A percentile compares a stretch with the other conserved stretches of the same genome.
Evolutionary conservation across 2,113 vertebrate genomes (phyloP).

Genomic region (Brachypteracias leptosomus): DNA sequence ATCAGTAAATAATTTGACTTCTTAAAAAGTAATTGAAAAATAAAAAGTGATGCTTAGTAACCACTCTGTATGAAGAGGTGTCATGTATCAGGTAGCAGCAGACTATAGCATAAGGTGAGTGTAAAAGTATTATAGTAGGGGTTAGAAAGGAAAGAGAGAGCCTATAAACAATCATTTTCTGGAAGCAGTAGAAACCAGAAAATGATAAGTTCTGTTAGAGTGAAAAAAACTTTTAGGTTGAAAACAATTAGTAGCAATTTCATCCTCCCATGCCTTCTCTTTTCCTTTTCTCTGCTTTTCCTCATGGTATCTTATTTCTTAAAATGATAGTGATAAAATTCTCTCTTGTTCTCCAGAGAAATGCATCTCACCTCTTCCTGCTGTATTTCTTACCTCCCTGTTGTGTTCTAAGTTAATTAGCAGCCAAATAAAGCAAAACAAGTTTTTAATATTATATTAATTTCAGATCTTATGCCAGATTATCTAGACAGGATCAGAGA

Average conservation of each 20-base stretch:
- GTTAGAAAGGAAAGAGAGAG: not conserved
- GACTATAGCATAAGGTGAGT: not conserved
- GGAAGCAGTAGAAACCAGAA: constrained; percentile 9
- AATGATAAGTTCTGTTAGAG: not conserved
- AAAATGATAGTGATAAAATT: not conserved
- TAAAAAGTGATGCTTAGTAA: not conserved
- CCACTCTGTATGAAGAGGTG: not conserved
- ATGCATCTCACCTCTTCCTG: not conserved
- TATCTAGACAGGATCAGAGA: not conserved
- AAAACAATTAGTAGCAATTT: not conserved
- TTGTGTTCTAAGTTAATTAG: not conserved
- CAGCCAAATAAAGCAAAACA: not conserved
- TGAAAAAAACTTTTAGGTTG: not conserved
- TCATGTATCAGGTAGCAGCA: not conserved
- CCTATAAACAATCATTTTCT: not conserved
- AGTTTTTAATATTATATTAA: not conserved
- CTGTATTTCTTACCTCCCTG: not conserved
- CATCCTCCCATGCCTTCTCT: not conserved
- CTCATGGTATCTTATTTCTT: not conserved
- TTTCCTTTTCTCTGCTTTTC: not conserved
- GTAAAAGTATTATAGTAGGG: not conserved
- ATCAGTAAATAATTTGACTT: not conserved
- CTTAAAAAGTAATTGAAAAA: not conserved
- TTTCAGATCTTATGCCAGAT: not conserved
- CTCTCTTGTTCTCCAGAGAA: not conserved